Percentiles rank a stretch among this genome's conserved stretches.
These are phyloP conservation scores for Macrostomum lignano DNA, from an alignment of 1,140 invertebrate species.

Conservation along the genomic window DNA sequence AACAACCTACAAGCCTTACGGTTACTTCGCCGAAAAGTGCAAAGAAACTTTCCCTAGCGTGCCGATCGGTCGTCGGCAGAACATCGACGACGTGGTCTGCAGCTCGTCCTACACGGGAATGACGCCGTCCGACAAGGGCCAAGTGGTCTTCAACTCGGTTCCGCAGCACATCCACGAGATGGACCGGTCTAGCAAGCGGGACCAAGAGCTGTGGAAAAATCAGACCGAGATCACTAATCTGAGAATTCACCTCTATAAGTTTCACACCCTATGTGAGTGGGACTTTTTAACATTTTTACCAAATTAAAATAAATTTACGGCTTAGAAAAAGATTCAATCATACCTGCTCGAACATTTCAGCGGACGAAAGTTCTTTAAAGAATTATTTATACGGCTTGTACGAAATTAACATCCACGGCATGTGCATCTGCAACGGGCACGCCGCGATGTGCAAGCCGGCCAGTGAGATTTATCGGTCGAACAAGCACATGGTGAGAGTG, in stretches of 20 bases:
- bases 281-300: slow-evolving; percentile 8
- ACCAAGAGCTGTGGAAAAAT: slow-evolving; percentile 58
- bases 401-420: slow-evolving; percentile 83
- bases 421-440: slow-evolving; percentile 95
- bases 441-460: slow-evolving; percentile 34
- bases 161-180: neutral
- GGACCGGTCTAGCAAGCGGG: slow-evolving; percentile 13
- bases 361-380: slow-evolving; percentile 35
- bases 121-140: slow-evolving; percentile 57
- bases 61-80: slow-evolving; percentile 36
- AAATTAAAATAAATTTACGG: slow-evolving; percentile 6
- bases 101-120: slow-evolving; percentile 57
- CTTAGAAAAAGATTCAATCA: slow-evolving; percentile 16
- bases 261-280: slow-evolving; percentile 48
- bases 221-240: slow-evolving; percentile 74
- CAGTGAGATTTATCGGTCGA: slow-evolving; percentile 11
- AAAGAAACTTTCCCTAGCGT: slow-evolving; percentile 48
- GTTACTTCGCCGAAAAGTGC: slow-evolving; percentile 76
- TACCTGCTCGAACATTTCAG: neutral
- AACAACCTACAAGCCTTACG: slow-evolving; percentile 63
- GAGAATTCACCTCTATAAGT: slow-evolving; percentile 62
- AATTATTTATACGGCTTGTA: slow-evolving; percentile 87
- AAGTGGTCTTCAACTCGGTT: slow-evolving; percentile 32
- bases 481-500: slow-evolving; percentile 13
- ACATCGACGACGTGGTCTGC: slow-evolving; percentile 60